These are phyloP conservation scores for Chelonus insularis DNA, from an alignment of 1,140 invertebrate genomes.

Conservation along the genomic window DNA sequence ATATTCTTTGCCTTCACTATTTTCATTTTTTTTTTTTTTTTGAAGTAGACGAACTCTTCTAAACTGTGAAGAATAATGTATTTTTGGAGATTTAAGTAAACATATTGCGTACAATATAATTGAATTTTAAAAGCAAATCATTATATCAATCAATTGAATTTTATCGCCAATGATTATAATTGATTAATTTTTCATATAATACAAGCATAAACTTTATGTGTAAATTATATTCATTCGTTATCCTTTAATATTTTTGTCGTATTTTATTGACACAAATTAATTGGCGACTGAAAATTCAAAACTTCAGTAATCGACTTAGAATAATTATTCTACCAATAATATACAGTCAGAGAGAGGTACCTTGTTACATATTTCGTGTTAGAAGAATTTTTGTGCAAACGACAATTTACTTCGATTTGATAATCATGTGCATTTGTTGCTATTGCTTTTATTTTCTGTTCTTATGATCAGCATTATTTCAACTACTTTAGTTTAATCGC, in stretches of 20 bases:
- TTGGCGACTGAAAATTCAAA: not conserved
- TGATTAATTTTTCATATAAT: not conserved
- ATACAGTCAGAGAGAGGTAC: constrained; percentile 25
- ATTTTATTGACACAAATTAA: not conserved
- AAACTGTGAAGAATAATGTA: constrained; percentile 32
- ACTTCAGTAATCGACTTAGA: not conserved
- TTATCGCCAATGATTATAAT: not conserved
- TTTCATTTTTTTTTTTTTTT: constrained; percentile 12
- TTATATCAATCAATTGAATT: not conserved
- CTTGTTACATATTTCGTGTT: constrained; percentile 34
- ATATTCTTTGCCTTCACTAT: not conserved
- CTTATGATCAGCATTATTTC: too few relatives aligned
- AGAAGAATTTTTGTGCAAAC: constrained; percentile 39
- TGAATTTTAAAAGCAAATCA: constrained; percentile 34
- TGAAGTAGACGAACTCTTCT: constrained; percentile 40
- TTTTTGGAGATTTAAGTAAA: constrained; percentile 24
- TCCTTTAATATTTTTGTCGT: not conserved
- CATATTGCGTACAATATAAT: constrained; percentile 46
- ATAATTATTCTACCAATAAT: constrained; percentile 6
- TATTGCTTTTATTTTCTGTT: too few relatives aligned
- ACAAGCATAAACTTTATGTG: not conserved
- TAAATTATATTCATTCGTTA: not conserved
- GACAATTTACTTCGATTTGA: constrained; percentile 34
- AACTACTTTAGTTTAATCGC: too few relatives aligned
- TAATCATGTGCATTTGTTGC: constrained; percentile 22